phyloP scores from a whole-genome alignment of 1,140 invertebrate species.

The Brachionus rotundiformis region DNA sequence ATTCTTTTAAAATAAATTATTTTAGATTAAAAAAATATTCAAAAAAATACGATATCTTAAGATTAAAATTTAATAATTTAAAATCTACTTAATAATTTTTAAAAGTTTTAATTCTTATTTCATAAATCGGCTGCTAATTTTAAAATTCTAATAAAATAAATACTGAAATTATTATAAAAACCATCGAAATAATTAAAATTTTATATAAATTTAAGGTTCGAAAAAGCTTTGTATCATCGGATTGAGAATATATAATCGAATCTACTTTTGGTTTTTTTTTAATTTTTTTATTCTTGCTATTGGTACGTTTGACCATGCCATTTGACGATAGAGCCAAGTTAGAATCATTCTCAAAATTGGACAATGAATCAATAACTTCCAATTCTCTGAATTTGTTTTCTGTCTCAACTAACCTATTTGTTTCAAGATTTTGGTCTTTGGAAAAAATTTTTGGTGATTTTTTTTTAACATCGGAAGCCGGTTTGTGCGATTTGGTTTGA shows the following conservation, averaged over 20 bases:
- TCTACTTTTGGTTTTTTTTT: not conserved
- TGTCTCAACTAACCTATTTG: not conserved
- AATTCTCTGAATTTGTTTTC: not conserved
- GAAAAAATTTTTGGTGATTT: not conserved
- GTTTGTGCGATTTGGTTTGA: not conserved
- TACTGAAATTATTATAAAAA: not conserved
- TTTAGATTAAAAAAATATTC: too few relatives aligned
- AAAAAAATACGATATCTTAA: too few relatives aligned
- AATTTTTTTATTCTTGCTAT: not conserved
- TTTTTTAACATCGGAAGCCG: not conserved
- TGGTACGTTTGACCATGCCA: not conserved
- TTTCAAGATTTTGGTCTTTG: not conserved
- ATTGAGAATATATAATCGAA: not conserved
- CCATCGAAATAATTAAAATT: not conserved
- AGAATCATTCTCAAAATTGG: not conserved
- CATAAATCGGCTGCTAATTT: too few relatives aligned
- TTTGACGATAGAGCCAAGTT: not conserved
- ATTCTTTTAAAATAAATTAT: too few relatives aligned
- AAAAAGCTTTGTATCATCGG: not conserved
- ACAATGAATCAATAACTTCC: not conserved
- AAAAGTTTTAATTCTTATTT: too few relatives aligned
- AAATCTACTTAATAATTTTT: not conserved
- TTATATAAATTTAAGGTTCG: not conserved
- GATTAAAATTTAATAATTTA: not conserved
- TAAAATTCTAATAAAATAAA: not conserved